Base-by-base conservation (phyloP, 2,888 invertebrate genomes). In the Drosophila peninsularis region DNA sequence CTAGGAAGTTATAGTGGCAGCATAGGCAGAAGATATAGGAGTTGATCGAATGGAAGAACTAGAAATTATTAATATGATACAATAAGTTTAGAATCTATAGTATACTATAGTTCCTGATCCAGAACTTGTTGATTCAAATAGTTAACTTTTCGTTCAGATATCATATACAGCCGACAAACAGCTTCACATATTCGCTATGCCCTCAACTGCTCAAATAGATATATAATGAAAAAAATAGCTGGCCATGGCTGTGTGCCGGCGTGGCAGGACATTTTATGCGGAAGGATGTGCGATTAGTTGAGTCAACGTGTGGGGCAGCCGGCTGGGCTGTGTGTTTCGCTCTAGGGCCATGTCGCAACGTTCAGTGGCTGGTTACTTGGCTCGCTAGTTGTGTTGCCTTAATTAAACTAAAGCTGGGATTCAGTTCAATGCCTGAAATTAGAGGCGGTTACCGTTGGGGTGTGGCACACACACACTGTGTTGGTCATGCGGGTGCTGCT, bases 231-330 rank as follows among this genome's bases (percentile, higher is more conserved):
- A 53, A 50, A 55, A 50, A 10, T 24, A 27, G 42, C 42, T n/a
- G 1, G 17, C 19, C 14, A 14, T 24, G 19, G 32, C 5, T 10
- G 19, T 17, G 39, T 30, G 27, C 9, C 30, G 47, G 47, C 52
- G 50, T 61, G 73, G 54, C 44, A 47, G 78, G 67, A 67, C 78
- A 85, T 75, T 83, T 82, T 80, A 78, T 82, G 80, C 82, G 83
- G 86, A 88, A 84, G 88, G 83, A 84, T 85, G 88, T 88, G 86
- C 83, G 88, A 84, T 84, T 84, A 82, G 88, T 88, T 84, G 86
- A 84, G 83, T 80, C 85, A 87, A 83, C 80, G 85, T 79, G 50
- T 30, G 65, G 61, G 54, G 57, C 42, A 42, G 42, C 66, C 42
- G 39, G 47, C 13, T 27, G 32, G 21, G 5, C 13, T 24, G 53